Base-by-base conservation (phyloP, 2,113 vertebrate species). In the Thalassarche chlororhynchos region DNA sequence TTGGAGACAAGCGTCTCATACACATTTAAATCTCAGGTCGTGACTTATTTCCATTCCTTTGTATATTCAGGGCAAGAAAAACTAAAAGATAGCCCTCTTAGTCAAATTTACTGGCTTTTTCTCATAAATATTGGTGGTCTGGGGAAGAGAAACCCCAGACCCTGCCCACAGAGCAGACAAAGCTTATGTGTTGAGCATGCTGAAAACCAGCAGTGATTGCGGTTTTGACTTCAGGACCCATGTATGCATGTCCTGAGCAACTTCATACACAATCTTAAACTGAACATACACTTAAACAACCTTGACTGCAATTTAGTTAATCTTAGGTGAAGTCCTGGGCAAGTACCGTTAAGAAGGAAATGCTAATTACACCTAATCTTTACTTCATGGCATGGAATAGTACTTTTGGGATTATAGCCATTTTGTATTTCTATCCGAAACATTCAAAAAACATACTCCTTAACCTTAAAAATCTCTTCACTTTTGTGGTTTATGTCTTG, bases 21-120 rank as follows among this genome's bases (percentile, higher is more conserved):
- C 20, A 47, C 49, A 52, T 92, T 93, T 93, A 54, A 90, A 77
- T 81, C 34, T 92, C 72, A 95, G 75, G 42, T 57, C 34, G n/a
- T 84, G 21, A 47, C 40, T 87, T 81, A 66, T 9, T 95, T 52
- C 87, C 36, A 31, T 82, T 96, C 38, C 28, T 92, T 32, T 87
- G 12, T 82, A 64, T 54, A 64, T 69, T 95, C 32, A 60, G 51
- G 47, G 24, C 17, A 80, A 91, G 31, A 23, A 82, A 74, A 60
- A 31, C 28, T 68, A 81, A 71, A 36, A 69, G 19, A 62, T 55
- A 38, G 61, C 17, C 21, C 17, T 81, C 49, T 66, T 90, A 25
- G 18, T 51, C 17, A 80, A 47, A 65, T 91, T 38, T 74, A 64
- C 51, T 62, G 40, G 0, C 7, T 70, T 95, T 68, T 77, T 49